Percentiles rank a stretch among this genome's conserved stretches.
phyloP scores from a whole-genome alignment of 2,113 vertebrate species.

The Neotoma lepida region DNA sequence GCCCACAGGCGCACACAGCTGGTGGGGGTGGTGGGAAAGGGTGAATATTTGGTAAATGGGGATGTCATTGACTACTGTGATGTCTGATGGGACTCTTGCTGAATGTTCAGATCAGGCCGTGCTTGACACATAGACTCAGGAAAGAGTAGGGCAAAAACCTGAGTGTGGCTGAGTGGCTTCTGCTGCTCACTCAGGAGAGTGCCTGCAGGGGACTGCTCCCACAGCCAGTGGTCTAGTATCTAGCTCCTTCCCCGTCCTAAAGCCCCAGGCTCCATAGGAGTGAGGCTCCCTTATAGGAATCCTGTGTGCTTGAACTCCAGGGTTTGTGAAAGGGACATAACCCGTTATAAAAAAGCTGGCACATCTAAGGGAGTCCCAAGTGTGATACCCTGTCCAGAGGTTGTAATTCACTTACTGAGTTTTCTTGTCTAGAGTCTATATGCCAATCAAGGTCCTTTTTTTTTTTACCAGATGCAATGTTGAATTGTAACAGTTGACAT shows the following conservation, averaged over 20 bases:
- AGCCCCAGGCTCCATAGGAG: background rate
- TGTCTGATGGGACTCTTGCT: background rate
- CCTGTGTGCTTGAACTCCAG: background rate
- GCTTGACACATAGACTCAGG: background rate
- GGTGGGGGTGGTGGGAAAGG: too few relatives aligned
- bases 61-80: too few relatives aligned
- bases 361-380: background rate
- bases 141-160: background rate
- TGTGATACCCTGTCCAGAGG: accelerated
- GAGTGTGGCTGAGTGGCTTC: background rate
- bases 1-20: background rate
- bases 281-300: too few relatives aligned
- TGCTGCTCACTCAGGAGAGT: background rate
- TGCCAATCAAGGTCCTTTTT: background rate
- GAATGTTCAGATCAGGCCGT: background rate
- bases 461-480: background rate
- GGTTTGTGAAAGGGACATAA: background rate
- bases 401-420: background rate
- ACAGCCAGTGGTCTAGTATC: accelerated
- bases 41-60: background rate
- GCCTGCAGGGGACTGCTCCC: background rate
- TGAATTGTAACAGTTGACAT: background rate
- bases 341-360: background rate
- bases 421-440: background rate
- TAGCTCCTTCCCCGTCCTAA: background rate